Evolutionary conservation across 1,140 invertebrate species (phyloP).

Genomic region (Delia radicum): DNA sequence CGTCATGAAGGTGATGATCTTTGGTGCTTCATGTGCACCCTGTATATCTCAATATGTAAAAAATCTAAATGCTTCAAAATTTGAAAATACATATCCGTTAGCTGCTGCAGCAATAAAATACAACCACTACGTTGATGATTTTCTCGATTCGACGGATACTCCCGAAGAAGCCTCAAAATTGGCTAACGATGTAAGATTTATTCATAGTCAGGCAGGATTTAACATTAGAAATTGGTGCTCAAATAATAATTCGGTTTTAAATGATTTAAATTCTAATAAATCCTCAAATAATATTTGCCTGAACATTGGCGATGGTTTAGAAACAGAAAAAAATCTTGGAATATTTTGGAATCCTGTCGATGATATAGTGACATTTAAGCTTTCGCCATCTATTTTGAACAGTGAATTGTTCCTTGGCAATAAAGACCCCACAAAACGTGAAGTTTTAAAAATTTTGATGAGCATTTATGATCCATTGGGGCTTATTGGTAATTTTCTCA

Average conservation of each 20-base stretch:
- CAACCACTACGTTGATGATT: constrained; percentile 54
- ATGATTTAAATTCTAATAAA: neutral
- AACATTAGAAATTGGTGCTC: neutral
- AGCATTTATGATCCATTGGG: neutral
- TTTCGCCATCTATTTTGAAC: constrained; percentile 21
- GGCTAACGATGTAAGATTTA: neutral
- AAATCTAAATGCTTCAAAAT: constrained; percentile 32
- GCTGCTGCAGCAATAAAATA: constrained; percentile 39
- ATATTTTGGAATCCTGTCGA: neutral
- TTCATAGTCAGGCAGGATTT: constrained; percentile 9
- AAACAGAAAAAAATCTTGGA: constrained; percentile 29
- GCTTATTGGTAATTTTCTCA: constrained; percentile 39
- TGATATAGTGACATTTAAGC: neutral
- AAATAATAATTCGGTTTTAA: neutral
- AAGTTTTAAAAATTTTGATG: neutral
- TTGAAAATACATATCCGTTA: constrained; percentile 27
- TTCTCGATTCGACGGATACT: constrained; percentile 35
- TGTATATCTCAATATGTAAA: constrained; percentile 35
- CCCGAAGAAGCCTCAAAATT: constrained; percentile 27
- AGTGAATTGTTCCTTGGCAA: neutral
- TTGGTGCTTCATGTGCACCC: constrained; percentile 28
- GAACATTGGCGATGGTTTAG: constrained; percentile 29
- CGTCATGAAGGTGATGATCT: constrained; percentile 25
- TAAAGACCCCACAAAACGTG: neutral
- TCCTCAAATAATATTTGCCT: neutral